phyloP scores from a whole-genome alignment of 2,888 invertebrate species.

The Andrena dorsata region DNA sequence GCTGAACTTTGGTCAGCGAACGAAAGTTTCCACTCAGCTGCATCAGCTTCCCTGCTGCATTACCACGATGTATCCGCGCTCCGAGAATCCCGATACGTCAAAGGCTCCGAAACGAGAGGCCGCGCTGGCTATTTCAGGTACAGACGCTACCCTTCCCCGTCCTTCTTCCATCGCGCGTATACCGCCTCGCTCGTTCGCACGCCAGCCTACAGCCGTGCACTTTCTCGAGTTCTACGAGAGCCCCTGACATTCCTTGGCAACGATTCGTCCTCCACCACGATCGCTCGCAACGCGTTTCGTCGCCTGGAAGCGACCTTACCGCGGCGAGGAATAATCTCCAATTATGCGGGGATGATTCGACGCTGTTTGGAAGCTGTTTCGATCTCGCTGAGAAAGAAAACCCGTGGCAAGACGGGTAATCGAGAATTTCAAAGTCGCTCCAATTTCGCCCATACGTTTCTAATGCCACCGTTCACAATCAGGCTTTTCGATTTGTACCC shows the following conservation, averaged over 20 bases:
- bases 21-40: conserved; percentile 66
- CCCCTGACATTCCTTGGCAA: conserved; percentile 58
- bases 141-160: conserved; percentile 40
- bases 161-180: conserved; percentile 14
- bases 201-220: conserved; percentile 6
- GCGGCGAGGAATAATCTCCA: neutral
- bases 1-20: conserved; percentile 56
- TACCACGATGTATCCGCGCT: conserved; percentile 51
- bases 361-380: too few relatives aligned
- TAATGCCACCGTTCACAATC: conserved; percentile 8
- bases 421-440: neutral
- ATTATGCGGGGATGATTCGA: neutral
- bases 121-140: conserved; percentile 66
- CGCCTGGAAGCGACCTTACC: conserved; percentile 8
- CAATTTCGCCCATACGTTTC: conserved; percentile 16
- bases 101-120: conserved; percentile 69
- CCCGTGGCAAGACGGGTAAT: too few relatives aligned
- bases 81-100: conserved; percentile 71
- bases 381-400: too few relatives aligned
- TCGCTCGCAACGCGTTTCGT: conserved; percentile 8
- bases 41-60: conserved; percentile 50
- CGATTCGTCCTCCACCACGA: conserved; percentile 13
- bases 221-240: conserved; percentile 52
- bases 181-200: neutral
- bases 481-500: conserved; percentile 35